Percentiles rank a stretch among this genome's conserved stretches.
Conservation (phyloP, 2,113 vertebrate genomes). For the Illadopsis cleaveri region DNA sequence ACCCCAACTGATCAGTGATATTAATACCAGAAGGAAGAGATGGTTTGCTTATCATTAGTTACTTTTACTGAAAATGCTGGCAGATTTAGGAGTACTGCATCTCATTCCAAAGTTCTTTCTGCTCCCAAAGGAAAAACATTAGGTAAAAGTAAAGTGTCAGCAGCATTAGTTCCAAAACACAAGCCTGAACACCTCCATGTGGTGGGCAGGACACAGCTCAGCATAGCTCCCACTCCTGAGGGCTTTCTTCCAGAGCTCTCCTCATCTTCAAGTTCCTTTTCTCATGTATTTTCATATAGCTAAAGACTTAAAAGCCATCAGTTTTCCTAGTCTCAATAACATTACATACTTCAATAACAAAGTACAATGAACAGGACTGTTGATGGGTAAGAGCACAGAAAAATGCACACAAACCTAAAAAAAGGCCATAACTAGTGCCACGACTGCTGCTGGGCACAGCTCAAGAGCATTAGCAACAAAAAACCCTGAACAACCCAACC, state of each 20-base stretch:
- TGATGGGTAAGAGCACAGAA: background rate
- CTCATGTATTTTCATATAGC: background rate
- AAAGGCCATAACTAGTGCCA: background rate
- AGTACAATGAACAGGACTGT: background rate
- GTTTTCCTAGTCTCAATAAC: background rate
- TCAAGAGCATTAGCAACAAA: background rate
- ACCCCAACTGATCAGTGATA: background rate
- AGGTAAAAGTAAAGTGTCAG: background rate
- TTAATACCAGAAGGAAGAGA: background rate
- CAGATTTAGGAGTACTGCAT: background rate
- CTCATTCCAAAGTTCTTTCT: background rate
- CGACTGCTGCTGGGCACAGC: background rate
- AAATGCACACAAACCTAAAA: background rate
- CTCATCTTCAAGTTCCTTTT: background rate
- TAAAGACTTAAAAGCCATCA: background rate
- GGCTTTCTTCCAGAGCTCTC: background rate
- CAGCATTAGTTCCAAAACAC: background rate
- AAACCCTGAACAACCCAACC: background rate
- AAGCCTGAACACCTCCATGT: background rate
- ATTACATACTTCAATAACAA: background rate
- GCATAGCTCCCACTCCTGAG: background rate
- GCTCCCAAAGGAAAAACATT: background rate
- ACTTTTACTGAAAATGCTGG: background rate
- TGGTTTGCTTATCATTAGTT: background rate
- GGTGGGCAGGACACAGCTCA: background rate